A percentile compares a stretch with the other conserved stretches of the same genome.
Conservation (phyloP, 1,140 invertebrate species). For the Plodia interpunctella region DNA sequence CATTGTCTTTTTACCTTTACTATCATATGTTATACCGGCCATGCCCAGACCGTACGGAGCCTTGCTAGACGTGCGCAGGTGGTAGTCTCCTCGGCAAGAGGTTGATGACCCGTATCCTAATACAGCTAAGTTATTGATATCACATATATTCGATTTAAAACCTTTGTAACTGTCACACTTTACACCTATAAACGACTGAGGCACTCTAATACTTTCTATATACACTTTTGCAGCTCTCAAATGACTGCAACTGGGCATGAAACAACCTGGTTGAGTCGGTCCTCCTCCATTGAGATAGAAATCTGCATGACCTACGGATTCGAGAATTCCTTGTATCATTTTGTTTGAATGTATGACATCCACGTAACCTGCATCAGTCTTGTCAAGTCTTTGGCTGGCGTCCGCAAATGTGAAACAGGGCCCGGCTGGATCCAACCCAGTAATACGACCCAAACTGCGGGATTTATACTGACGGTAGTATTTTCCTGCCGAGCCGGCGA, state of each 20-base stretch:
- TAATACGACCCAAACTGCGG: slow-evolving; percentile 61
- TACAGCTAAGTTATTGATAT: slow-evolving; percentile 47
- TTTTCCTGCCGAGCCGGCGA: slow-evolving; percentile 79
- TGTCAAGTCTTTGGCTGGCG: slow-evolving; percentile 77
- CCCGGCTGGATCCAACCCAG: slow-evolving; percentile 78
- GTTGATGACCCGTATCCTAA: slow-evolving; percentile 77
- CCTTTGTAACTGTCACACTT: slow-evolving; percentile 69
- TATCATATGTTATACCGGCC: slow-evolving; percentile 34
- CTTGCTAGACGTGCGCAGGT: slow-evolving; percentile 73
- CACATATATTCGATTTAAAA: slow-evolving; percentile 72
- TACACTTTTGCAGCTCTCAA: slow-evolving; percentile 78
- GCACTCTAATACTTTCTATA: slow-evolving; percentile 77
- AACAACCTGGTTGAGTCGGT: slow-evolving; percentile 80
- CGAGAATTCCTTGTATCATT: slow-evolving; percentile 77
- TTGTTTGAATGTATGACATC: slow-evolving; percentile 82
- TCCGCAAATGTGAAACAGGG: slow-evolving; percentile 73
- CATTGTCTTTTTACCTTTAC: slow-evolving; percentile 17
- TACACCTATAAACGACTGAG: slow-evolving; percentile 74
- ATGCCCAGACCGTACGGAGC: slow-evolving; percentile 74
- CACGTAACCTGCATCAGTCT: slow-evolving; percentile 79
- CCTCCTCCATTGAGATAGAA: slow-evolving; percentile 84
- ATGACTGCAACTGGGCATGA: slow-evolving; percentile 79
- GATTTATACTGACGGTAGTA: slow-evolving; percentile 68
- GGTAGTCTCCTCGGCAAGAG: slow-evolving; percentile 75
- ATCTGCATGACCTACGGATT: slow-evolving; percentile 80